Evolutionary conservation across 2,888 invertebrate species (phyloP), one percentile per base, ranked within the genome.

Genomic region (Hylaea fasciaria): DNA sequence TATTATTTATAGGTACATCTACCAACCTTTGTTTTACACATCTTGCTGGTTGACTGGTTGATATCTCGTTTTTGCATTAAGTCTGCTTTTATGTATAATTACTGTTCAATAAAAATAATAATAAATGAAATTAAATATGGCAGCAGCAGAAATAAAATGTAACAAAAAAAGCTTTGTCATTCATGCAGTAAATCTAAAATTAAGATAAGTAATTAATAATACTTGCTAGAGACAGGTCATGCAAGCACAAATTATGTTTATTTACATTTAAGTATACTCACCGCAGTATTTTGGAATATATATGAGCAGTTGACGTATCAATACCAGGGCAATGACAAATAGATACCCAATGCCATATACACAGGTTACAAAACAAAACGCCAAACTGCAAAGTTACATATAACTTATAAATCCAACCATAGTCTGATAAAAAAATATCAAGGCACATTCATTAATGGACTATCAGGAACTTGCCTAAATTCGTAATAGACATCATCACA

Each of bases 401-500:
- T 9, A 32, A 13, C 35, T 57, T 44, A 44, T 39, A n/a, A n/a
- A n/a, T n/a, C n/a, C n/a, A n/a, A n/a, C n/a, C n/a, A n/a, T n/a
- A n/a, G n/a, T n/a, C n/a, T n/a, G n/a, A n/a, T n/a, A n/a, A n/a
- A n/a, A n/a, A n/a, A n/a, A n/a, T n/a, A n/a, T n/a, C n/a, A n/a
- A n/a, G n/a, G n/a, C n/a, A n/a, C n/a, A n/a, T n/a, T n/a, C n/a
- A n/a, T n/a, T n/a, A n/a, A n/a, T n/a, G n/a, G 28, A 44, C 13
- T 11, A 45, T 57, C 50, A 48, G 47, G 14, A 29, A 93, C 95
- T 93, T 90, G 96, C 96, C 94, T 93, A 74, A 95, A 94, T 73
- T 96, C 95, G 82, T 94, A 94, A 83, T 97, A 98, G 0, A 96
- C 96, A 85, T 96, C 96, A 65, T 95, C 94, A 85, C 98, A 98